These are phyloP conservation scores for Fringilla coelebs DNA, from an alignment of 2,797 vertebrate genomes.

Conservation along the genomic window DNA sequence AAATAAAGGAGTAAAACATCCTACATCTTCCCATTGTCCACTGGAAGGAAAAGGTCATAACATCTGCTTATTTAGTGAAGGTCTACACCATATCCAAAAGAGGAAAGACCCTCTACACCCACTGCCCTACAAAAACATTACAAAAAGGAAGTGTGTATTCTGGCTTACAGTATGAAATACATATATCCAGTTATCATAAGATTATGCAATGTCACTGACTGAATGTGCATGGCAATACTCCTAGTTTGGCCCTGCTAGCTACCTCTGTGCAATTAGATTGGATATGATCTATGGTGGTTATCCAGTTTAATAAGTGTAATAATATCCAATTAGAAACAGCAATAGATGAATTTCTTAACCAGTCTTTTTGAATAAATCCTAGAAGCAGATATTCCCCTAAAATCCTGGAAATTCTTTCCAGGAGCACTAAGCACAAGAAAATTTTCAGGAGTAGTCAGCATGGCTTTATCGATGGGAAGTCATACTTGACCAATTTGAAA, in stretches of 20 bases:
- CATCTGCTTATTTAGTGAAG: background rate
- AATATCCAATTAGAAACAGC: background rate
- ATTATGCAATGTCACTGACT: background rate
- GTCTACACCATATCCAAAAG: accelerated
- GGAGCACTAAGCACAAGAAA: background rate
- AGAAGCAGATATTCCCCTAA: background rate
- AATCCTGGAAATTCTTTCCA: background rate
- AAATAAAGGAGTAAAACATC: background rate
- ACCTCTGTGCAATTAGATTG: background rate
- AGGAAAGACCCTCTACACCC: background rate
- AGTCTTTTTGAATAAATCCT: background rate
- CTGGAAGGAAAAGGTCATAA: background rate
- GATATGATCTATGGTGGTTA: background rate
- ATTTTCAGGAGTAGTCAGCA: background rate
- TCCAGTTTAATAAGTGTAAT: background rate
- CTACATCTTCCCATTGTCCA: background rate
- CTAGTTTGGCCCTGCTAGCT: background rate
- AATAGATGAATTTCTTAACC: background rate
- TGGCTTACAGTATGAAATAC: background rate
- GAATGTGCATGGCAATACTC: background rate
- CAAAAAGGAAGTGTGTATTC: background rate
- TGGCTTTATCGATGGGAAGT: background rate
- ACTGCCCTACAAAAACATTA: background rate
- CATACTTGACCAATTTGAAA: background rate
- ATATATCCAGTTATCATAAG: background rate